Base-by-base conservation (phyloP, 2,797 vertebrate genomes). In the Syndactyla subalaris region DNA sequence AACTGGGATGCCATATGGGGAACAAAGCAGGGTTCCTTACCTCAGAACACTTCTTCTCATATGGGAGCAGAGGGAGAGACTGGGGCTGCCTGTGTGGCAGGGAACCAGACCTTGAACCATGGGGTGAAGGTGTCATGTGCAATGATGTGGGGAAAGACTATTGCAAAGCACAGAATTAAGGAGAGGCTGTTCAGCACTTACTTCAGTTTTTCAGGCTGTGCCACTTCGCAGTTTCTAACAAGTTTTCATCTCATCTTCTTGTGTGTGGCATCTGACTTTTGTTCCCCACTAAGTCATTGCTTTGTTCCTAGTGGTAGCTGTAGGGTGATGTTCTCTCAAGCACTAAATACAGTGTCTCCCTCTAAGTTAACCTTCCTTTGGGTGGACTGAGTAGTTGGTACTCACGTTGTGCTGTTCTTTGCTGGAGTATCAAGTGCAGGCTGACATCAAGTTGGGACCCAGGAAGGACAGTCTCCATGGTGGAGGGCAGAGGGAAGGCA, bases 361-460 rank as follows among this genome's bases (percentile, higher is more conserved):
- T 77, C 51, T 66, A 87, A 46, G 52, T 48, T 57, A 49, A 26
- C 29, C 12, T 76, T 70, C 39, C 48, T 63, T 66, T 41, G 49
- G 20, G 52, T 46, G 62, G 27, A 41, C 24, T 1, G 9, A 63
- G 45, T 43, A 0, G 0, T 12, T 39, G 14, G 30, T 2, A 3
- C 41, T 62, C 34, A 11, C 1, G 1, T 41, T 70, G 29, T 34
- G 18, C 62, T 57, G 70, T 58, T 68, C 32, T 48, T 57, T 0
- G 0, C 52, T 66, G 48, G 27, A 59, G 19, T 13, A 6, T 2
- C 1, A 18, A 32, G 34, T 29, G 49, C 49, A 41, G 59, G 34
- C 39, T 55, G 9, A 48, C 34, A 59, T 45, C 2, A 3, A 3
- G n/a, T 43, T 5, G 1, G 58, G 55, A 21, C 29, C 21, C 63